Evolutionary conservation across 2,888 invertebrate species (phyloP).

Genomic region (Drosophila peninsularis): DNA sequence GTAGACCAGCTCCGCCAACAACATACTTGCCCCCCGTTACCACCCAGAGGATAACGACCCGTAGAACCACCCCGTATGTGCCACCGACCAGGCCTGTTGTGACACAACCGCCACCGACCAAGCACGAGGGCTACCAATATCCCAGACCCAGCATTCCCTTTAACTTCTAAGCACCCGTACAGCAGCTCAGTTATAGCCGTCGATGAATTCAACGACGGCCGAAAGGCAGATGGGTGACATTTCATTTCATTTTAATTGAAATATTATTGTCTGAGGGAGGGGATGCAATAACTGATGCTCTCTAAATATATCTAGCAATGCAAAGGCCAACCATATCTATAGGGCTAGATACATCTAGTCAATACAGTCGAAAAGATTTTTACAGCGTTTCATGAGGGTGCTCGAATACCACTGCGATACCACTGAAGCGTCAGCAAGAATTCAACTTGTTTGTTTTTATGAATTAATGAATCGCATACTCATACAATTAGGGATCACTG

Average conservation of each 20-base stretch:
- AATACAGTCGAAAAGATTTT: conserved; percentile 79
- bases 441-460: conserved; percentile 73
- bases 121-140: conserved; percentile 78
- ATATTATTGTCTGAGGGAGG: conserved; percentile 50
- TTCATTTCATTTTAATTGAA: conserved; percentile 61
- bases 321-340: conserved; percentile 80
- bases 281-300: conserved; percentile 65
- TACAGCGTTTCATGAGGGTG: conserved; percentile 59
- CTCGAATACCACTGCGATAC: conserved; percentile 41
- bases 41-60: conserved; percentile 21
- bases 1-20: conserved; percentile 38
- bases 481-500: conserved; percentile 70
- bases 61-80: conserved; percentile 59
- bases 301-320: conserved; percentile 75
- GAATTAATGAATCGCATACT: conserved; percentile 73
- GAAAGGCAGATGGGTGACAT: conserved; percentile 46
- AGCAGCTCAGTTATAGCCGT: conserved; percentile 43
- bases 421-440: conserved; percentile 65
- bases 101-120: conserved; percentile 59
- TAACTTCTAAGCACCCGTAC: conserved; percentile 69
- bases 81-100: conserved; percentile 61
- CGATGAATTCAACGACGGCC: conserved; percentile 39
- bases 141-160: conserved; percentile 80
- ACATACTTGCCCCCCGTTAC: conserved; percentile 16
- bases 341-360: conserved; percentile 85